Conservation (phyloP, 35 echinoderm and acorn worm species). For the Heliocidaris erythrogramma region DNA sequence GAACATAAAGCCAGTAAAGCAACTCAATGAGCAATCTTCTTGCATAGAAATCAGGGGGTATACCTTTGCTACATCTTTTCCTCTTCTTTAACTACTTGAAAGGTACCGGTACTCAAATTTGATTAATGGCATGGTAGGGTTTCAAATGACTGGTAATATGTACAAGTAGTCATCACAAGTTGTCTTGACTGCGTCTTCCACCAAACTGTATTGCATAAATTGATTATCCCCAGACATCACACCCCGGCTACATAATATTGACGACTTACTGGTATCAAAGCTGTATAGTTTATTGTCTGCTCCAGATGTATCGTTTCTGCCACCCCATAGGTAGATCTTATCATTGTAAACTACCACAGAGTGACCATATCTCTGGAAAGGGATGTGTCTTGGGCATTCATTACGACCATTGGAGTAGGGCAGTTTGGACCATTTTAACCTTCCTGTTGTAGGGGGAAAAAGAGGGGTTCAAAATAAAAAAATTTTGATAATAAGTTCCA, state of each 20-base stretch:
- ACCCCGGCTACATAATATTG: neutral
- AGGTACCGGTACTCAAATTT: too few species aligned
- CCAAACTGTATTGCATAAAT: too few species aligned
- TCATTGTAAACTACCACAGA: slow-evolving; percentile 80
- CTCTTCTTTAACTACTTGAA: too few species aligned
- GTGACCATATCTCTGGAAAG: slow-evolving; percentile 85
- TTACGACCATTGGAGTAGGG: slow-evolving; percentile 26
- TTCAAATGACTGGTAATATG: too few species aligned
- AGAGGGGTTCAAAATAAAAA: neutral
- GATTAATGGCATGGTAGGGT: too few species aligned
- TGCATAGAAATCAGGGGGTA: too few species aligned
- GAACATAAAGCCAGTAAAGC: too few species aligned
- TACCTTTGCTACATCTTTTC: too few species aligned
- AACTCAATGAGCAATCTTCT: too few species aligned
- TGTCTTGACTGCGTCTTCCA: too few species aligned
- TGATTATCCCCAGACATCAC: too few species aligned
- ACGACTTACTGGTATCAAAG: slow-evolving; percentile 89
- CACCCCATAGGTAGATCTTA: slow-evolving; percentile 88
- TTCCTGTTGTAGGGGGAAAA: slow-evolving; percentile 35
- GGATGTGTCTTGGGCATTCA: slow-evolving; percentile 52
- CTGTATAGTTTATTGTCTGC: slow-evolving; percentile 79
- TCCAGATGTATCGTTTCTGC: slow-evolving; percentile 86
- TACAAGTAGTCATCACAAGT: too few species aligned
- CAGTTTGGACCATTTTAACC: slow-evolving; percentile 70
- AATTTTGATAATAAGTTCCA: neutral